These are phyloP conservation scores for Drepanosiphum platanoidis DNA, from an alignment of 2,888 invertebrate genomes.

Conservation along the genomic window DNA sequence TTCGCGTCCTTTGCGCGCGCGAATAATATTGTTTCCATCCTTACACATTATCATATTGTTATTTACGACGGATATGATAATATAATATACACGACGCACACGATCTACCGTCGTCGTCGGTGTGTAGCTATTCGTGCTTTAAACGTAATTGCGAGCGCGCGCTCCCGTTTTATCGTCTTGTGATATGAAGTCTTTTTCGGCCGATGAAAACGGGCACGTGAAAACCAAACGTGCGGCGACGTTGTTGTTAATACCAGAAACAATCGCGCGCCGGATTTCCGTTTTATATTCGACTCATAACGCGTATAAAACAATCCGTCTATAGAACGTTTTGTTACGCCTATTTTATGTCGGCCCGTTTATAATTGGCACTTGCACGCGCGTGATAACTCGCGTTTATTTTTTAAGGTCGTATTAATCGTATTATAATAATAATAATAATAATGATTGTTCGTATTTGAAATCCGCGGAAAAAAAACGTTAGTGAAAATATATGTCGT, in stretches of 20 bases:
- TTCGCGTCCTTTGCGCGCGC: background rate
- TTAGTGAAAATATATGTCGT: too few species aligned
- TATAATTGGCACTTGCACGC: background rate
- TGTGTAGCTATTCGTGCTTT: background rate
- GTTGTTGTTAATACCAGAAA: background rate
- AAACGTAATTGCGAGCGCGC: too few species aligned
- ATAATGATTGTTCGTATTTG: too few species aligned
- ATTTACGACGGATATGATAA: too few species aligned
- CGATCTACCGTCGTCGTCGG: background rate
- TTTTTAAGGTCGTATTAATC: background rate
- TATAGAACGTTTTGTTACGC: background rate
- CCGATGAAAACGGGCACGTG: too few species aligned
- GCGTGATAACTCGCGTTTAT: background rate
- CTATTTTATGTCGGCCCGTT: background rate
- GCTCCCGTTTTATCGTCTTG: background rate
- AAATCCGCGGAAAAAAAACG: too few species aligned
- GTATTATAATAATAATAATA: too few species aligned
- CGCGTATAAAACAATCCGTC: background rate
- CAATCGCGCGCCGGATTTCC: conserved; percentile 11
- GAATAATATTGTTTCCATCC: background rate
- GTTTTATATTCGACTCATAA: background rate
- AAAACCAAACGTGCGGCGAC: too few species aligned
- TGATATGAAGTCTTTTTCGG: background rate
- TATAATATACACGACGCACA: background rate
- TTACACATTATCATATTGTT: background rate